phyloP scores from a whole-genome alignment of 2,113 vertebrate genomes.

The Crotalus horridus region DNA sequence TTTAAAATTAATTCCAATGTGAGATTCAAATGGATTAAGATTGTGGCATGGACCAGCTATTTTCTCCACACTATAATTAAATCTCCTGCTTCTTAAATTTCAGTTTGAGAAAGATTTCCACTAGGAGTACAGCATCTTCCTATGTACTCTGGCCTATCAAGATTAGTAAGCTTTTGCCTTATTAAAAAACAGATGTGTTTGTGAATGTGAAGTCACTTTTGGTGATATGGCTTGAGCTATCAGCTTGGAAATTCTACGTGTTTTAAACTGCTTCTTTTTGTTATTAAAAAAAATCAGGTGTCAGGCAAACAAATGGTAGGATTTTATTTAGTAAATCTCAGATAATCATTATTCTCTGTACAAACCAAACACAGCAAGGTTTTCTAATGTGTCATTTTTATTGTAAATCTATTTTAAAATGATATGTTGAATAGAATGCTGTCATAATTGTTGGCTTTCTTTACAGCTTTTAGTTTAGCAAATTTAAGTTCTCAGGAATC shows the following conservation, averaged over 20 bases:
- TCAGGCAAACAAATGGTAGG: not conserved
- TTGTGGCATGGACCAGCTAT: not conserved
- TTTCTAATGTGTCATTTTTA: not conserved
- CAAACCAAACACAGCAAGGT: not conserved
- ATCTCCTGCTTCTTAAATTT: not conserved
- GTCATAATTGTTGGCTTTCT: not conserved
- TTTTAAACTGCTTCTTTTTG: slow-evolving; percentile 1
- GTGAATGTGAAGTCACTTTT: not conserved
- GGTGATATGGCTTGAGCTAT: not conserved
- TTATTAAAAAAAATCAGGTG: not conserved
- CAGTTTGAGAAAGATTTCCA: not conserved
- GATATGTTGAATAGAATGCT: not conserved
- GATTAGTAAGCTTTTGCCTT: not conserved
- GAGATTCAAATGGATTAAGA: not conserved
- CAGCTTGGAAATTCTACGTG: not conserved
- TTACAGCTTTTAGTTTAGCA: not conserved
- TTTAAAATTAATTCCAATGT: not conserved
- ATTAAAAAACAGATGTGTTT: not conserved
- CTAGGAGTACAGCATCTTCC: no score
- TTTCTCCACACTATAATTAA: not conserved
- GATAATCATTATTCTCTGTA: not conserved
- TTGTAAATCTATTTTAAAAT: slow-evolving; percentile 18
- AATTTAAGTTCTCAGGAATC: not conserved
- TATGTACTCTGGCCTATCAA: not conserved
- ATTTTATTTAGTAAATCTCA: not conserved